A percentile compares a stretch with the other conserved stretches of the same genome.
Evolutionary conservation across 2,888 invertebrate genomes (phyloP).

Genomic region (Tortrix viridana): DNA sequence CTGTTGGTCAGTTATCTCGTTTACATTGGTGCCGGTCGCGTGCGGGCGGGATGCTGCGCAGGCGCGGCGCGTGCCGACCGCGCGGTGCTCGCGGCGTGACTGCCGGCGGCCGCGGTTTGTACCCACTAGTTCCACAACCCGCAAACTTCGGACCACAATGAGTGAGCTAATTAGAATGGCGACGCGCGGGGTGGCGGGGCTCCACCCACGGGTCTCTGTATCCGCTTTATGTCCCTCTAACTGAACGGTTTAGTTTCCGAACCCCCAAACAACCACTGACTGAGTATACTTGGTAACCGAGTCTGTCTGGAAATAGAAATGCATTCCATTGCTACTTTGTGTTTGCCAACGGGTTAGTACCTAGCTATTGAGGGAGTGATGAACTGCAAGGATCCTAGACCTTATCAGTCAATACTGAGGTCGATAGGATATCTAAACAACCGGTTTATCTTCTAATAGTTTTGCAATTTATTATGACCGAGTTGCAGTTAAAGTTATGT

Average conservation of each 20-base stretch:
- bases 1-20: constrained; percentile 77
- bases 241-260: constrained; percentile 11
- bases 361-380: constrained; percentile 25
- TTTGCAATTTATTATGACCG: too few relatives aligned
- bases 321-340: constrained; percentile 26
- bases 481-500: too few relatives aligned
- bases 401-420: constrained; percentile 26
- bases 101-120: constrained; percentile 41
- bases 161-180: constrained; percentile 83
- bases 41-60: constrained; percentile 48
- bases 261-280: constrained; percentile 10
- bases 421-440: not conserved
- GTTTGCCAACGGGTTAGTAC: constrained; percentile 22
- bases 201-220: constrained; percentile 80
- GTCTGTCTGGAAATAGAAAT: constrained; percentile 28
- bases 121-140: constrained; percentile 40
- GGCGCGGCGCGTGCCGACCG: constrained; percentile 59
- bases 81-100: constrained; percentile 69
- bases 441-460: constrained; percentile 1
- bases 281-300: constrained; percentile 3
- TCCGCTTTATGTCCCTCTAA: constrained; percentile 75
- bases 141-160: constrained; percentile 80
- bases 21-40: constrained; percentile 64
- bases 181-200: constrained; percentile 65
- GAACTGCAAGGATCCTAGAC: constrained; percentile 30